Percentiles rank a stretch among this genome's conserved stretches.
These are phyloP conservation scores for Callipepla squamata DNA, from an alignment of 2,113 vertebrate species.

Conservation along the genomic window DNA sequence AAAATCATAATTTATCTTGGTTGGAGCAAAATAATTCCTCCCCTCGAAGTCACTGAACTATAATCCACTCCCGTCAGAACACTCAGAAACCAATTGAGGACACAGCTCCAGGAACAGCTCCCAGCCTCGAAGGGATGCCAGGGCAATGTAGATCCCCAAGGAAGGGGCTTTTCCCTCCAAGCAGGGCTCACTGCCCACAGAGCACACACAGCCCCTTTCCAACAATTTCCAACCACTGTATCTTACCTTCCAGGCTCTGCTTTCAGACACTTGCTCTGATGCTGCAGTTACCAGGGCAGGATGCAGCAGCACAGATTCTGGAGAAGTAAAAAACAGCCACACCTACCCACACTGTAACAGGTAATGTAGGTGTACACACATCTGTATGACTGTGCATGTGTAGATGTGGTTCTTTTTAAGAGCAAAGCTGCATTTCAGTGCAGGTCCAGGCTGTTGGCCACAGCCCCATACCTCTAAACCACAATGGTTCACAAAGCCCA, in stretches of 20 bases:
- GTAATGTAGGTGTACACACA: rapidly evolving
- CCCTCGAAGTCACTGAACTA: background rate
- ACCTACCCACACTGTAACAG: background rate
- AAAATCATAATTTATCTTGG: background rate
- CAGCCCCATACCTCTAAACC: background rate
- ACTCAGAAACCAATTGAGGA: background rate
- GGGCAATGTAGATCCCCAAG: background rate
- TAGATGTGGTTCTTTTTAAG: background rate
- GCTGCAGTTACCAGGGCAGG: background rate
- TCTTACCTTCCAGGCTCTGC: no score
- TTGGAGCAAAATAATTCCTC: background rate
- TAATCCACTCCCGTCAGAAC: background rate
- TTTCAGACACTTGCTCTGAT: background rate
- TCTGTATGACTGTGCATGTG: rapidly evolving
- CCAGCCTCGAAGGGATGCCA: rapidly evolving
- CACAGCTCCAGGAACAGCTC: background rate
- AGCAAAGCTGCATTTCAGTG: background rate
- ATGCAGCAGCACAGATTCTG: background rate
- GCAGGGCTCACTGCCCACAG: rapidly evolving
- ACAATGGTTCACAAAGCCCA: background rate
- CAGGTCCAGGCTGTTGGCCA: background rate
- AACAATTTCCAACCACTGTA: background rate
- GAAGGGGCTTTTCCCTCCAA: background rate
- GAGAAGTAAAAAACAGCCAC: background rate
- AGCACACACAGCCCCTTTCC: background rate